Evolutionary conservation across 2,888 invertebrate genomes (phyloP), one percentile per base, ranked within the genome.

Genomic region (Peribatodes rhomboidaria): DNA sequence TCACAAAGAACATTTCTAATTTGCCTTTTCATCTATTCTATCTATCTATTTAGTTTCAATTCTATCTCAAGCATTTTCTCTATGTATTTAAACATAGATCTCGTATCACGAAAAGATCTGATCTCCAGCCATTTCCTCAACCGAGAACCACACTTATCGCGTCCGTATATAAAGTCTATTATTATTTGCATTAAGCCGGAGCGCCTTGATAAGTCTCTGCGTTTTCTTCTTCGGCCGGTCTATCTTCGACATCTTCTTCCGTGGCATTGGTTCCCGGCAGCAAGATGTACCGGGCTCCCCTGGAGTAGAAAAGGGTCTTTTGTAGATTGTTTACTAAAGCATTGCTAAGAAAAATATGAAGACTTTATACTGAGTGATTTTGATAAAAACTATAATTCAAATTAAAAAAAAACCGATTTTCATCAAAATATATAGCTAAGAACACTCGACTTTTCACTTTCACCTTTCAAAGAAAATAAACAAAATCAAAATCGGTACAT

Each of bases 221-320:
- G 0, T 65, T 63, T 2, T 78, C 72, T 13, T 73, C 71, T 6
- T 66, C 59, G 10, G 16, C 67, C 1, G 62, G n/a, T 14, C 56
- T 37, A 16, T 63, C 73, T 27, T 72, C 66, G n/a, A n/a, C n/a
- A 9, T 69, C 54, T 37, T 57, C 82, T 1, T 76, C 72, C 0
- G 78, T 61, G 16, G 76, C 70, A 1, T 74, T 79, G 0, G 77
- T 84, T 0, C 92, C 91, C 0, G 88, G 87, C 2, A 92, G 82
- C 1, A 81, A 72, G 35, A 86, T 86, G 78, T 92, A 92, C 0
- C 84, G 80, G 18, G 50, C 50, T 35, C 35, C 50, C 18, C 50
- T 50, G 50, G 13, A 18, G 11, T 14, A 16, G 31, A 7, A 49
- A 49, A 31, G 0, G 2, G 10, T 2, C 1, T 20, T n/a, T 18